Percentiles rank a stretch among this genome's conserved stretches.
Evolutionary conservation across 2,797 vertebrate genomes (phyloP).

Genomic region (Numenius phaeopus): DNA sequence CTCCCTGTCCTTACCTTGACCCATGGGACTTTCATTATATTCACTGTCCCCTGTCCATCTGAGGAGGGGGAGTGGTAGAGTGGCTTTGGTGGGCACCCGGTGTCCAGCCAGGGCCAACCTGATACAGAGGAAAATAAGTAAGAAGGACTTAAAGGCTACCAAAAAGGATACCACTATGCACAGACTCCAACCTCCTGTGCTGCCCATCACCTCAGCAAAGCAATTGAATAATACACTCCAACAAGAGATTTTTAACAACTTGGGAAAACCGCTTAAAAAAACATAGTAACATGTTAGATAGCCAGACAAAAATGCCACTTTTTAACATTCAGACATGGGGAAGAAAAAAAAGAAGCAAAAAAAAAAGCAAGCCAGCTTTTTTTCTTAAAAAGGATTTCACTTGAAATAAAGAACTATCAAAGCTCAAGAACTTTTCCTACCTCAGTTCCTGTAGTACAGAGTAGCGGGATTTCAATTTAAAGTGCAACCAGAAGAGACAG

Average conservation of each 20-base stretch:
- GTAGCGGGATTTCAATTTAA: not conserved
- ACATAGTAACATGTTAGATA: not conserved
- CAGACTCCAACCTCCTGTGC: not conserved
- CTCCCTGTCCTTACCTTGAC: not conserved
- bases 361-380: not conserved
- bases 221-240: rapidly evolving
- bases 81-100: not conserved
- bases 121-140: not conserved
- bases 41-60: not conserved
- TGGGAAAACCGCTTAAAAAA: not conserved
- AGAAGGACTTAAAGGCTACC: not conserved
- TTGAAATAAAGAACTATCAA: not conserved
- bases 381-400: not conserved
- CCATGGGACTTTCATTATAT: not conserved
- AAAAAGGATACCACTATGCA: not conserved
- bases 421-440: not conserved
- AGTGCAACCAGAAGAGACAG: not conserved
- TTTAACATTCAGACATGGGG: not conserved
- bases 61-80: not conserved
- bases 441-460: not conserved
- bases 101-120: not conserved
- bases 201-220: not conserved
- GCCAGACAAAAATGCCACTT: not conserved
- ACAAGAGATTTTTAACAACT: not conserved
- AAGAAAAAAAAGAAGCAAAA: too few species aligned